Evolutionary conservation across 1,140 invertebrate genomes (phyloP).

Genomic region (Limonius californicus): DNA sequence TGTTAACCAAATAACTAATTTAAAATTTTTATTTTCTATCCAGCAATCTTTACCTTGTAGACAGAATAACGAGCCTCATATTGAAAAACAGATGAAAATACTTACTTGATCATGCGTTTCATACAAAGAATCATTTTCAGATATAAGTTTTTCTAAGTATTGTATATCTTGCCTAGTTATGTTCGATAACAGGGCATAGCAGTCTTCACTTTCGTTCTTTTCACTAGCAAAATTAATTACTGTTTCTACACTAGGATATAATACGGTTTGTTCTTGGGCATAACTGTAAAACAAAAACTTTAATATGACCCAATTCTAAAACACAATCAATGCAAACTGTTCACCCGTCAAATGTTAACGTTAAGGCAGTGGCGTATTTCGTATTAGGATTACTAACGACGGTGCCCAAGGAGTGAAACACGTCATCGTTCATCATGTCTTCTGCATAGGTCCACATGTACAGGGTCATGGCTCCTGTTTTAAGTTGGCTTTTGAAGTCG

Average conservation of each 20-base stretch:
- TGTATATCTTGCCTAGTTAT: conserved; percentile 3
- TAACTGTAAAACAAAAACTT: conserved; percentile 54
- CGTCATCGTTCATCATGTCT: conserved; percentile 70
- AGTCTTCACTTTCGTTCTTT: conserved; percentile 30
- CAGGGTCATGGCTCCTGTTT: conserved; percentile 78
- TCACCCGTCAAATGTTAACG: conserved; percentile 76
- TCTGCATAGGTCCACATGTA: conserved; percentile 90
- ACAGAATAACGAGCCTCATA: no score
- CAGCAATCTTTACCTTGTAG: no score
- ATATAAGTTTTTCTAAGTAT: conserved; percentile 27
- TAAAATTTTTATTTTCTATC: no score
- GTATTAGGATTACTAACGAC: conserved; percentile 83
- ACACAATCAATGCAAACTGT: no score
- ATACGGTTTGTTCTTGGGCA: conserved; percentile 61
- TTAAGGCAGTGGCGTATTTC: conserved; percentile 74
- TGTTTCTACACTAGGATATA: conserved; percentile 68
- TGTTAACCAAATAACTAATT: no score
- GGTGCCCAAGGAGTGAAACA: conserved; percentile 81
- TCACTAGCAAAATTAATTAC: conserved; percentile 62
- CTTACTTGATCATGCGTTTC: conserved; percentile 87
- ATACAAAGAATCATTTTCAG: conserved; percentile 71
- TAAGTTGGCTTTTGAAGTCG: conserved; percentile 86
- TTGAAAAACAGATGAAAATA: no score
- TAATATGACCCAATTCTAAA: not conserved
- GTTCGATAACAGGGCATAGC: not conserved